These are phyloP conservation scores for Macroramphosus scolopax DNA, from an alignment of 2,797 vertebrate species.

Conservation along the genomic window DNA sequence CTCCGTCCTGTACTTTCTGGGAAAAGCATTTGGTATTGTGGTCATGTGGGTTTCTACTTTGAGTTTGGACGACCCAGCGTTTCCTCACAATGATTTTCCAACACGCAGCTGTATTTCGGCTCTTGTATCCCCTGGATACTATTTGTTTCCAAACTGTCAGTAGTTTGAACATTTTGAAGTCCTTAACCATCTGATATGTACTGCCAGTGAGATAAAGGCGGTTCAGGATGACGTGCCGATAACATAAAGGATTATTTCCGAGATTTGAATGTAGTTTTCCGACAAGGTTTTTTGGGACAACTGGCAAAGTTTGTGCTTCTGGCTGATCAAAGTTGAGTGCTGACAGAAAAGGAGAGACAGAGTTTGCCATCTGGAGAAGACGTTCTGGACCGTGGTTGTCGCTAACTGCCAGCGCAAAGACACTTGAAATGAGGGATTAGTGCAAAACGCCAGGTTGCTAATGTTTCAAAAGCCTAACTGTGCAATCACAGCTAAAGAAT, in stretches of 20 bases:
- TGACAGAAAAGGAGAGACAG: no score
- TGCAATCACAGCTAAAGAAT: no score
- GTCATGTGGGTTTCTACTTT: conserved; percentile 50
- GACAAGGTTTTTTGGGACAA: not conserved
- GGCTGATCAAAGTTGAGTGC: no score
- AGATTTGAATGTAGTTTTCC: no score
- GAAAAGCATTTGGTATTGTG: conserved; percentile 46
- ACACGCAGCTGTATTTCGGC: conserved; percentile 28
- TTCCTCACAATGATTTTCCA: conserved; percentile 41
- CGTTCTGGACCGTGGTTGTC: no score
- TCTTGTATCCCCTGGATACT: conserved; percentile 13
- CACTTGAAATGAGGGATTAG: no score
- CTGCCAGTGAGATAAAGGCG: not conserved
- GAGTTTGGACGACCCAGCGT: conserved; percentile 38
- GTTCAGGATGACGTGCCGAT: conserved; percentile 2
- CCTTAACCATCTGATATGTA: conserved; percentile 23
- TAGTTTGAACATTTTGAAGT: conserved; percentile 34
- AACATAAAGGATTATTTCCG: no score
- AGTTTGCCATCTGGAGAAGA: no score
- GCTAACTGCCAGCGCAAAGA: no score
- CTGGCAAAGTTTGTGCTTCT: no score
- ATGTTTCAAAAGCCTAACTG: no score
- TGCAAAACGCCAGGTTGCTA: no score
- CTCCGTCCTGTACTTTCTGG: conserved; percentile 33
- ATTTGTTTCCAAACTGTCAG: conserved; percentile 25